Base-by-base conservation (phyloP, 2,888 invertebrate species). In the Meliscaeva auricollis region DNA sequence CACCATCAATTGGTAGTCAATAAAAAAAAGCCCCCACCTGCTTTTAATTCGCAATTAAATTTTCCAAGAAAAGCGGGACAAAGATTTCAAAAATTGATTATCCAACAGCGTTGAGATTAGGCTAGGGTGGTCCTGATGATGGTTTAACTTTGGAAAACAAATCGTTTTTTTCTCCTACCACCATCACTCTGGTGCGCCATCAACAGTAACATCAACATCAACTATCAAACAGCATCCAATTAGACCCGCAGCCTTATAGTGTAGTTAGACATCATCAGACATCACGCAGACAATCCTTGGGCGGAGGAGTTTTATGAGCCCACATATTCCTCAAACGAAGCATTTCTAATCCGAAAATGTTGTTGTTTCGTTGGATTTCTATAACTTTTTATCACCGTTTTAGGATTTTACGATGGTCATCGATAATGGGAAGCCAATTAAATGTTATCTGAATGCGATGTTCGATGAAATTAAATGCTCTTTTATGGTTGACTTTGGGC, bases 331-430 rank as follows among this genome's bases (percentile, higher is more conserved):
- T 15, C 54, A 35, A 62, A 35, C 62, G 2, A 38, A 11, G 7
- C 46, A 48, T 52, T 77, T 77, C 70, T 70, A 76, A 76, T 82
- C 72, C 44, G 26, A 74, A 62, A 41, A 52, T 52, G 60, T 50
- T 50, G 62, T 22, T 62, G 60, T 70, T 56, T 64, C 13, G 15
- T 56, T 44, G 11, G 50, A 35, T 26, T 30, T 69, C 17, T 11
- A 35, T 9, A 15, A 32, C 30, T 44, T 77, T 82, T 82, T 82
- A 82, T 82, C 81, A 72, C 81, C 77, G 70, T 77, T 82, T 82
- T 82, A 72, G 81, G 72, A 82, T 64, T 82, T 82, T 52, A 77
- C 72, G 81, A 82, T 77, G 81, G 72, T 60, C 81, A 82, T 82
- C 81, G 76, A 82, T 82, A 82, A 77, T 82, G 81, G 72, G 48